phyloP scores from a whole-genome alignment of 2,797 vertebrate genomes.

The Nyctalus aviator region DNA sequence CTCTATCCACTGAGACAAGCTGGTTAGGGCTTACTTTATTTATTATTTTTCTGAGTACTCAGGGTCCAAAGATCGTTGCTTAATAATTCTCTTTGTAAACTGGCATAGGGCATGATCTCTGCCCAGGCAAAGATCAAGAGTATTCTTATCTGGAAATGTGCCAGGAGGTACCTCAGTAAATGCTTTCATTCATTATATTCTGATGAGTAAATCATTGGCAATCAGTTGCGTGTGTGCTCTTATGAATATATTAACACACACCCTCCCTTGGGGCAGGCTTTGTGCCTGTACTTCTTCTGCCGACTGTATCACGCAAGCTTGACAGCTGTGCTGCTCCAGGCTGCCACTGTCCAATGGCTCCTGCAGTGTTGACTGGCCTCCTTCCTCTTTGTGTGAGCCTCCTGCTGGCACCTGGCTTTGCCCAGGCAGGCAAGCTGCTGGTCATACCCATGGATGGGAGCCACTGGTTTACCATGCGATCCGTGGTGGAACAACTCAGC shows the following conservation, averaged over 20 bases:
- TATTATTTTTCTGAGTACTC: not conserved
- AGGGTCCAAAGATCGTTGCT: too few species aligned
- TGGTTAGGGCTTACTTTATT: not conserved
- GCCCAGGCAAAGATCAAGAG: not conserved
- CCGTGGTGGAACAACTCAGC: constrained; percentile 86
- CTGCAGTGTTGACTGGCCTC: not conserved
- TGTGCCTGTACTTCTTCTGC: not conserved
- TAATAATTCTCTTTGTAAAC: not conserved
- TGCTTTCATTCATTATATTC: not conserved
- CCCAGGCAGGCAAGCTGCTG: constrained; percentile 86
- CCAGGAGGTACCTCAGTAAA: not conserved
- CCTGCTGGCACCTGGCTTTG: constrained; percentile 40
- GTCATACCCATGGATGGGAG: constrained; percentile 92
- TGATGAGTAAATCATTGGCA: not conserved
- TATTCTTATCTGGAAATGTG: not conserved
- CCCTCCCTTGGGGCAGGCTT: not conserved
- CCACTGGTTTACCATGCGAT: constrained; percentile 90
- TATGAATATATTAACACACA: accelerated
- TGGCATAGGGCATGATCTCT: not conserved
- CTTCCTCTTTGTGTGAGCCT: constrained; percentile 54
- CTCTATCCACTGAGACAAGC: too few species aligned
- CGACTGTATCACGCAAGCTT: accelerated
- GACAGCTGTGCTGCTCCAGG: not conserved
- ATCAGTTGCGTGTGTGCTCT: not conserved
- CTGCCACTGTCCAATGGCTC: not conserved